Base-by-base conservation (phyloP, 1,140 invertebrate genomes). In the Philotrypesis tridentata region DNA sequence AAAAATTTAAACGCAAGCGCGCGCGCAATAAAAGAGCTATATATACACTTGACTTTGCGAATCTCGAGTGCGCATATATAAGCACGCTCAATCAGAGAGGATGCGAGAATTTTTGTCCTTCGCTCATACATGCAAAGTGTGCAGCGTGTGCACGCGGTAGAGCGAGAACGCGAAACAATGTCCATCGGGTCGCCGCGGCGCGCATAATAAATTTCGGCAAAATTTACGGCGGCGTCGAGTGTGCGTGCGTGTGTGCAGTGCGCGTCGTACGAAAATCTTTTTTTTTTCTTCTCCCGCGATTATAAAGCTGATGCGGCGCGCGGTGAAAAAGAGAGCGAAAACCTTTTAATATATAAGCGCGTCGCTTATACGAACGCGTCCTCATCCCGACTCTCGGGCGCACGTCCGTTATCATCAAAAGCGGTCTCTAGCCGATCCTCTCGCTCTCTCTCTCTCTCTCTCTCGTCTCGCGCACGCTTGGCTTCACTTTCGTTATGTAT, bases 401-500 rank as follows among this genome's bases (percentile, higher is more conserved):
- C n/a, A n/a, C n/a, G n/a, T n/a, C 33, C 33, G 33, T 0, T 8
- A 65, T 25, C 61, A 65, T 25, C 9, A 65, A 65, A 65, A 6
- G 23, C 23, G 23, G 61, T 27, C 23, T 63, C 61, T 25, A 65
- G 55, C 5, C n/a, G 55, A 17, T 33, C n/a, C 55, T 75, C 61
- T 75, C 29, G 25, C 5, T 25, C 37, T 75, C 61, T 11, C 0
- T n/a, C 55, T 75, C 61, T 75, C 29, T 27, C 5, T 25, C 37
- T 75, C 61, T 11, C 0, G 23, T 63, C 37, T 11, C 1, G 23
- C n/a, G n/a, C 21, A 27, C 37, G 37, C 23, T 77, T 67, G 23
- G 29, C 61, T 65, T 78, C 29, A 78, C 33, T 78, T 68, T 68
- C 67, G 63, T 21, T 25, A 55, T 37, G 9, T 37, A 37, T 37